These are phyloP conservation scores for Cacajao melanocephalus DNA, from an alignment of 2,797 vertebrate genomes.

Conservation along the genomic window DNA sequence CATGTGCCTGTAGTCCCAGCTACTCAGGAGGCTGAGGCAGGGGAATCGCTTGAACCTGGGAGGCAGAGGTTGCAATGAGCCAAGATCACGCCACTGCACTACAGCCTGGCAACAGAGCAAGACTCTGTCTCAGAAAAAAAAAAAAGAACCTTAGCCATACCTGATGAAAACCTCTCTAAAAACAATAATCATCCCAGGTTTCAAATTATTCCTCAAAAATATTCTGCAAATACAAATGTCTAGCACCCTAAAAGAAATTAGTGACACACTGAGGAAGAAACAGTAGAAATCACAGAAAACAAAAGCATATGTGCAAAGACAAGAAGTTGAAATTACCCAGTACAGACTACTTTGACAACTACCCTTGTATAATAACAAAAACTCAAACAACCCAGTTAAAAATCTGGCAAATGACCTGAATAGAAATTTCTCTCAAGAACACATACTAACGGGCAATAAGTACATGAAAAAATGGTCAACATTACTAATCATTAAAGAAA, in stretches of 20 bases:
- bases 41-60: no score
- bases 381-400: not conserved
- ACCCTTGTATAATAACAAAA: not conserved
- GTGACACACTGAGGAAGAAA: conserved; percentile 5
- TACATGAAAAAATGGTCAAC: not conserved
- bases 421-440: conserved; percentile 41
- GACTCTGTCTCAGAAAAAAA: no score
- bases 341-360: not conserved
- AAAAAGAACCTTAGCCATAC: not conserved
- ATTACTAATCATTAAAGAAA: not conserved
- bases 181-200: not conserved
- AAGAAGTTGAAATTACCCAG: conserved; percentile 38
- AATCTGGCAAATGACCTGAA: conserved; percentile 12
- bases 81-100: no score
- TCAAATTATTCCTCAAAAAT: conserved; percentile 45
- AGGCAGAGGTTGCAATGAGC: no score
- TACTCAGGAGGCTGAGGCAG: no score
- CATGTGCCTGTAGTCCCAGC: no score
- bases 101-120: no score
- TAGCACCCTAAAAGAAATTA: conserved; percentile 13
- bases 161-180: conserved; percentile 35
- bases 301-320: conserved; percentile 14
- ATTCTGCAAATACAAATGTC: conserved; percentile 53
- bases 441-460: not conserved
- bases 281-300: not conserved